phyloP scores from a whole-genome alignment of 2,888 invertebrate species.

The Temnothorax ravouxi region DNA sequence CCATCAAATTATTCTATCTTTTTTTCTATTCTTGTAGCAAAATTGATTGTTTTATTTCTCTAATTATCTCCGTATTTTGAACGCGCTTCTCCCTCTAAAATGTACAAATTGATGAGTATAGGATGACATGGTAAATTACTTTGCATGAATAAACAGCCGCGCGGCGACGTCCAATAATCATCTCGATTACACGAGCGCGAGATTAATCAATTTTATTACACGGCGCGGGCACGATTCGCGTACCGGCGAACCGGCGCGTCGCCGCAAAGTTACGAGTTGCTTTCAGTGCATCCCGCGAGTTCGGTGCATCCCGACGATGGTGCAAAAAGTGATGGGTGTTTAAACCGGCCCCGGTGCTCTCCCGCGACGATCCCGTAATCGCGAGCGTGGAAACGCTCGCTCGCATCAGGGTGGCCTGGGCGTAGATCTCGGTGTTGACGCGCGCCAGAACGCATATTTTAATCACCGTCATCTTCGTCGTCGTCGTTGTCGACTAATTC shows the following conservation, averaged over 20 bases:
- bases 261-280: conserved; percentile 48
- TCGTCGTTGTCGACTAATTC: conserved; percentile 37
- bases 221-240: neutral
- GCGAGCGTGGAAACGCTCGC: conserved; percentile 68
- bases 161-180: conserved; percentile 17
- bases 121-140: conserved; percentile 30
- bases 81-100: neutral
- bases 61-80: conserved; percentile 1
- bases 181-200: conserved; percentile 37
- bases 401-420: conserved; percentile 65
- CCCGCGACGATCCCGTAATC: conserved; percentile 56
- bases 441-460: conserved; percentile 54
- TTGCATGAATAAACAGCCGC: conserved; percentile 39
- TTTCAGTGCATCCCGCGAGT: conserved; percentile 16
- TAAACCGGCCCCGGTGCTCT: conserved; percentile 47
- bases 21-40: neutral
- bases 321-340: conserved; percentile 48
- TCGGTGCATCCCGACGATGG: conserved; percentile 20
- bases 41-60: neutral
- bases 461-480: conserved; percentile 57
- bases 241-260: neutral
- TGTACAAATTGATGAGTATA: conserved; percentile 8
- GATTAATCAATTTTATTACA: conserved; percentile 54
- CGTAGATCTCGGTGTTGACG: conserved; percentile 46
- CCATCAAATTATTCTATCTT: neutral